A percentile compares a stretch with the other conserved stretches of the same genome.
These are phyloP conservation scores for Amphilophus citrinellus DNA, from an alignment of 2,113 vertebrate species.

Conservation along the genomic window DNA sequence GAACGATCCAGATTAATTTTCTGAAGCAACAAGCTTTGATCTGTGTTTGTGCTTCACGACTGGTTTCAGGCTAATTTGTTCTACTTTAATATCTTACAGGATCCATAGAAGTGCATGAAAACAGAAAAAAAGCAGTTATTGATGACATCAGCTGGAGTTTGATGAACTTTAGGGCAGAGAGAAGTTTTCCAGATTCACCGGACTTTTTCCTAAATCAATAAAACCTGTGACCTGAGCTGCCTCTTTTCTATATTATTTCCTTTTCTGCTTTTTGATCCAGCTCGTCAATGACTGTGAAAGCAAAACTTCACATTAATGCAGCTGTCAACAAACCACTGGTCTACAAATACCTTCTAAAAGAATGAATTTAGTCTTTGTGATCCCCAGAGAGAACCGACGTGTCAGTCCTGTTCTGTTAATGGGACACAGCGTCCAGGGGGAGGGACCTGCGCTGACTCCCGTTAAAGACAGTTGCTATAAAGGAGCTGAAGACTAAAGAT, in stretches of 20 bases:
- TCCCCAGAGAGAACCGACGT: conserved; percentile 22
- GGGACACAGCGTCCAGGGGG: conserved; percentile 60
- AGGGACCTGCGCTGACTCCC: conserved; percentile 65
- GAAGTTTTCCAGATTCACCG: neutral
- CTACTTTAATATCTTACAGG: neutral
- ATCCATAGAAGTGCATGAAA: neutral
- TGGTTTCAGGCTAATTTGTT: conserved; percentile 12
- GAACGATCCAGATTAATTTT: neutral
- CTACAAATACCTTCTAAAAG: conserved; percentile 17
- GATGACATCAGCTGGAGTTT: neutral
- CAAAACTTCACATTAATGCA: neutral
- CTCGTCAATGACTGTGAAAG: neutral
- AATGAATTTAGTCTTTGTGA: neutral
- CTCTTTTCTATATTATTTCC: neutral
- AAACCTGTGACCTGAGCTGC: neutral
- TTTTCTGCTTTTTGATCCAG: neutral
- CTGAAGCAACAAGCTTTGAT: conserved; percentile 11
- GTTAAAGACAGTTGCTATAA: conserved; percentile 66
- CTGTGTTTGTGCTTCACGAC: neutral
- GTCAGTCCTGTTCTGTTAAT: conserved; percentile 42
- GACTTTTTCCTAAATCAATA: neutral
- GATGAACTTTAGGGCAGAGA: neutral
- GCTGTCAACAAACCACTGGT: neutral
- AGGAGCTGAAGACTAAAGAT: conserved; percentile 56
- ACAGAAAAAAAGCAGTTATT: neutral